These are phyloP conservation scores for Patella depressa DNA, from an alignment of 2,888 invertebrate species.

Conservation along the genomic window DNA sequence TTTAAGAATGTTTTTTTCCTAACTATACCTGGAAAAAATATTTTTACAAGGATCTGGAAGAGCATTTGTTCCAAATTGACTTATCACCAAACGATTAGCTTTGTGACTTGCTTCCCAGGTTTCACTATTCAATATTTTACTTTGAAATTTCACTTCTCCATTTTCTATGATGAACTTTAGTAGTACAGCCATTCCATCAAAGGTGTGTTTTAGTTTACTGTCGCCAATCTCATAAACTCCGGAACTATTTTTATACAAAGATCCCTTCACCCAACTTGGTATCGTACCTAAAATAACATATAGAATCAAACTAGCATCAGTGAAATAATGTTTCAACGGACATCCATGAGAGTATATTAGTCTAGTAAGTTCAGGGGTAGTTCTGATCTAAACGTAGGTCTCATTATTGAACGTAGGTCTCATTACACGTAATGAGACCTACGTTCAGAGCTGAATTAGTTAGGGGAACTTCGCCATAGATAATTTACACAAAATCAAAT, in stretches of 20 bases:
- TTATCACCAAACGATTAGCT: slow-evolving; percentile 81
- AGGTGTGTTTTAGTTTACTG: slow-evolving; percentile 79
- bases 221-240: slow-evolving; percentile 85
- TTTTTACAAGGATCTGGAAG: slow-evolving; percentile 81
- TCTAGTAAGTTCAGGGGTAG: too few species aligned
- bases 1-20: too few species aligned
- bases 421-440: too few species aligned
- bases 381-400: too few species aligned
- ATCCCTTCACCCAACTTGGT: slow-evolving; percentile 57
- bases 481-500: too few species aligned
- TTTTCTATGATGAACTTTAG: slow-evolving; percentile 72
- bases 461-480: too few species aligned
- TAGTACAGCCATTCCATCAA: slow-evolving; percentile 88
- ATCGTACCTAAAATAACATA: slow-evolving; percentile 43
- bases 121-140: slow-evolving; percentile 79
- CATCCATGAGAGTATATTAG: too few species aligned
- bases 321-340: too few species aligned
- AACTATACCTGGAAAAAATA: slow-evolving; percentile 70
- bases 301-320: too few species aligned
- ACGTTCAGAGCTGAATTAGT: too few species aligned
- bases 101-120: slow-evolving; percentile 78
- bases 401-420: too few species aligned
- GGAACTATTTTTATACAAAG: slow-evolving; percentile 77
- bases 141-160: slow-evolving; percentile 65
- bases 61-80: slow-evolving; percentile 86